Evolutionary conservation across 64 coral and sea anemone species (phyloP).

Genomic region (Platygyra sinensis): DNA sequence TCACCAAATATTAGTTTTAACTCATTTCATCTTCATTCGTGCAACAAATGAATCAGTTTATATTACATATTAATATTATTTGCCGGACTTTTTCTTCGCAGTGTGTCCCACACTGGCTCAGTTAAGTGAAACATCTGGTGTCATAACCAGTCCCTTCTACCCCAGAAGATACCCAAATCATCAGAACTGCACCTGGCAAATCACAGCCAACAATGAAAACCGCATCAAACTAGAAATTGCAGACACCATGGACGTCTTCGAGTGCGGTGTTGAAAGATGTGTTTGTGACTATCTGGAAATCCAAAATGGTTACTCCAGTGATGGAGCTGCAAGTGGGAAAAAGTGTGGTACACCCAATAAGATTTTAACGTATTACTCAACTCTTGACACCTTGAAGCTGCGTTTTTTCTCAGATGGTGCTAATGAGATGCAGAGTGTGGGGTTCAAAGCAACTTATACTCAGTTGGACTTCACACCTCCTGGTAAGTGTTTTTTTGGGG

Average conservation of each 20-base stretch:
- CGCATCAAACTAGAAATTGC: not conserved
- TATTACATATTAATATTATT: too few species aligned
- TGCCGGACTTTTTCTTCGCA: not conserved
- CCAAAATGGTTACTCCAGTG: not conserved
- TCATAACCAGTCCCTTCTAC: constrained; percentile 22
- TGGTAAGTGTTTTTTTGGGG: not conserved
- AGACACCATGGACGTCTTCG: not conserved
- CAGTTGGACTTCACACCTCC: not conserved
- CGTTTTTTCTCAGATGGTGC: not conserved
- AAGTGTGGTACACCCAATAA: not conserved
- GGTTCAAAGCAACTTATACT: constrained; percentile 10
- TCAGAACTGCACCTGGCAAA: not conserved
- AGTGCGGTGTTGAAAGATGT: not conserved
- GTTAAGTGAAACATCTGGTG: not conserved
- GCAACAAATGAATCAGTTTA: not conserved
- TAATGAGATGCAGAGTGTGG: not conserved
- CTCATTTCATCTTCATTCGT: too few species aligned
- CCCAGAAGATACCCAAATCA: not conserved
- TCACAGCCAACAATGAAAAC: not conserved
- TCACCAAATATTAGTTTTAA: too few species aligned
- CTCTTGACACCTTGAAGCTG: not conserved
- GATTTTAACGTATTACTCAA: not conserved
- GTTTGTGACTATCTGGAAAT: not conserved
- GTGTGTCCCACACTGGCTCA: not conserved
- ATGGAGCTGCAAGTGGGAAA: not conserved